These are phyloP conservation scores for Chloropsis hardwickii DNA, from an alignment of 2,113 vertebrate species.

Conservation along the genomic window DNA sequence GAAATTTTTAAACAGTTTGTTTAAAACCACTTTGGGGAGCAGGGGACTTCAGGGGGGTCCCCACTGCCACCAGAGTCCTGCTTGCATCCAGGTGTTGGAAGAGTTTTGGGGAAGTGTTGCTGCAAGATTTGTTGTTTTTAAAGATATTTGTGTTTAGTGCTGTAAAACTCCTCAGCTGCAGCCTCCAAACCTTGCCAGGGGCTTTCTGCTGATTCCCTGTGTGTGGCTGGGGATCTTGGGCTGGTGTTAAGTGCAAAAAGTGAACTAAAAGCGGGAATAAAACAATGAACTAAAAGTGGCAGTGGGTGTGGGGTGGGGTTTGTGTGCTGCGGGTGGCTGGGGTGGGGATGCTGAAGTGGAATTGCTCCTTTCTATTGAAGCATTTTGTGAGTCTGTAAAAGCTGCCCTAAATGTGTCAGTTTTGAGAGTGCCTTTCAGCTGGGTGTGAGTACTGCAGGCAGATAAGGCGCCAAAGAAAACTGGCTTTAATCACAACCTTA, in stretches of 20 bases:
- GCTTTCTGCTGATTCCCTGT: fast-evolving
- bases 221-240: neutral
- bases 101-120: neutral
- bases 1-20: fast-evolving
- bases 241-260: fast-evolving
- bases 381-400: fast-evolving
- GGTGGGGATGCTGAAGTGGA: fast-evolving
- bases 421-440: neutral
- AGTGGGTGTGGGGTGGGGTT: neutral
- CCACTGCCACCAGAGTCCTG: too few relatives aligned
- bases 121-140: neutral
- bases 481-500: neutral
- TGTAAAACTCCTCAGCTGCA: neutral
- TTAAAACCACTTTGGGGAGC: neutral
- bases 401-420: fast-evolving
- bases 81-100: neutral
- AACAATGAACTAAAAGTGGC: fast-evolving
- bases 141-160: neutral
- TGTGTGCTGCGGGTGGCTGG: neutral
- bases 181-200: neutral
- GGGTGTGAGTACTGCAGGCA: neutral
- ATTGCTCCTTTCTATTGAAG: fast-evolving
- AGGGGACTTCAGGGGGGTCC: too few relatives aligned
- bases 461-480: neutral
- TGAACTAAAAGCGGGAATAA: fast-evolving